Base-by-base conservation (phyloP, 2,888 invertebrate genomes). In the Idaea dimidiata region DNA sequence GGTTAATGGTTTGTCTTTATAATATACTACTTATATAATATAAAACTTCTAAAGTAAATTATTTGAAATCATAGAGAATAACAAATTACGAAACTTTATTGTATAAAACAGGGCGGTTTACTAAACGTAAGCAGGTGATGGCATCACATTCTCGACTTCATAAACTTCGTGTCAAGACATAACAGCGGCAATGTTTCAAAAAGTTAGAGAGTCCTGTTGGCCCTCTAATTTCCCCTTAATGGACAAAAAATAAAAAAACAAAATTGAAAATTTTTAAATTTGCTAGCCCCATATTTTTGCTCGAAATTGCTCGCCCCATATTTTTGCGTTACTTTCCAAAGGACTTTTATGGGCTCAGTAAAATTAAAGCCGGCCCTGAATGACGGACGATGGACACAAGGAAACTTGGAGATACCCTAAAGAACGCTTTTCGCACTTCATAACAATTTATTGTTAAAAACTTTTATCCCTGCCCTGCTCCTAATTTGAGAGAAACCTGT, bases 371-470 rank as follows among this genome's bases (percentile, higher is more conserved):
- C 43, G 43, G 14, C 7, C 14, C 43, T 43, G 43, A 43, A 43
- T 43, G 43, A 56, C 56, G 16, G 14, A 31, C 63, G 61, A 62
- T 65, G 69, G 66, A 64, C 66, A 64, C 55, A 62, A 58, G 59
- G 61, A 72, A 70, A 65, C 68, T 64, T 57, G 64, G 64, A 63
- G 65, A 62, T 61, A 65, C 62, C 62, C 62, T 65, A 61, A 69
- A 69, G 66, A 61, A 62, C 65, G 63, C 67, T 62, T 66, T 66
- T 71, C 71, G 74, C 81, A 80, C 75, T 78, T 82, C 80, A 79
- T 75, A 64, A 67, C 72, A 80, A 82, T 83, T 83, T 85, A 81
- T 78, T 71, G 72, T 73, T 65, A 55, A 80, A 82, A 79, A 71
- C 81, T 81, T 75, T 75, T 72, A 68, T 70, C 70, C 43, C 65